phyloP scores from a whole-genome alignment of 2,888 invertebrate genomes.

The Euphydryas editha region DNA sequence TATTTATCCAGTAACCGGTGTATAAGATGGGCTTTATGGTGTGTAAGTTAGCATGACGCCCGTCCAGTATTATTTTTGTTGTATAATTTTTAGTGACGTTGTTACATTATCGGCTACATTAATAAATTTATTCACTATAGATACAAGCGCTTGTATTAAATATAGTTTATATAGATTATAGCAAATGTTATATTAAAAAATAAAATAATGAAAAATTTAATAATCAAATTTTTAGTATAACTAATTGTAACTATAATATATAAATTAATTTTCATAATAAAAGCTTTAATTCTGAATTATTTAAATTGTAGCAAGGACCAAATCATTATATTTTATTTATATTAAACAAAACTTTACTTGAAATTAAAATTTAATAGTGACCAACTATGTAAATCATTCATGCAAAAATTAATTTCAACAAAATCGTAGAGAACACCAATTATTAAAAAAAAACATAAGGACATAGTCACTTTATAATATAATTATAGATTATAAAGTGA shows the following conservation, averaged over 20 bases:
- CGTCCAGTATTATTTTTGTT: constrained; percentile 24
- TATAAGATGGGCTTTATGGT: constrained; percentile 3
- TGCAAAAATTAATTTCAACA: constrained; percentile 13
- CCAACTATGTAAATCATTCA: constrained; percentile 13
- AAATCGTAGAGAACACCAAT: not conserved
- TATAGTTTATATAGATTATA: constrained; percentile 7
- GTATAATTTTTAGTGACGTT: constrained; percentile 36
- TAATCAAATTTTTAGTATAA: constrained; percentile 10
- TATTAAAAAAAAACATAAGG: not conserved
- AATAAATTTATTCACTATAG: constrained; percentile 4
- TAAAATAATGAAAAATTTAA: constrained; percentile 3
- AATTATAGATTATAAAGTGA: not conserved
- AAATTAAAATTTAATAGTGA: constrained; percentile 14
- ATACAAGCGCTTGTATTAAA: constrained; percentile 5
- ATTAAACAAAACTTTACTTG: constrained; percentile 5
- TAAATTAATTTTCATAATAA: constrained; percentile 11
- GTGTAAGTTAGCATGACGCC: constrained; percentile 31
- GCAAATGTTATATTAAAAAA: constrained; percentile 6
- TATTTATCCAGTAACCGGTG: not conserved
- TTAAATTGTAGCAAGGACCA: constrained; percentile 24
- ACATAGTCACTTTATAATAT: too few relatives aligned
- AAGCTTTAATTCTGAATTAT: constrained; percentile 24
- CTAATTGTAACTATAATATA: constrained; percentile 5
- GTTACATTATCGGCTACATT: not conserved
- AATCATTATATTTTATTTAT: constrained; percentile 10